Conservation (phyloP, 2,113 vertebrate species). For the Pao palembangensis region DNA sequence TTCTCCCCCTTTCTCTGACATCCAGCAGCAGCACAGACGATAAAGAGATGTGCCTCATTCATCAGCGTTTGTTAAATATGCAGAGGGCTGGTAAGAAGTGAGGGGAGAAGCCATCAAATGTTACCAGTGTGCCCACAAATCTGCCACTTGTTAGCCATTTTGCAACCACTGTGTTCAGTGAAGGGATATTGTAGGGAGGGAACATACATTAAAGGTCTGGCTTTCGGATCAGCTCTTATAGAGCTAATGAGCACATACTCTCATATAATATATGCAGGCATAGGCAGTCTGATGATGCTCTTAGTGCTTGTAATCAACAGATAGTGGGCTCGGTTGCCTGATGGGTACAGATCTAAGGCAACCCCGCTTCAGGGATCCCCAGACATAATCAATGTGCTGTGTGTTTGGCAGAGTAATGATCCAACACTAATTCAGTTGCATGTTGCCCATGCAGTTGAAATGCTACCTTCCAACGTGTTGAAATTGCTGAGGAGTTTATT, state of each 20-base stretch:
- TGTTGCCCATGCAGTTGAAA: too few relatives aligned
- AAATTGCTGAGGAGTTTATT: neutral
- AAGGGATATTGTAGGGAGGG: conserved; percentile 18
- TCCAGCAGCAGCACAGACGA: conserved; percentile 16
- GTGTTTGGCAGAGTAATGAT: too few relatives aligned
- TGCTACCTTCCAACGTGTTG: too few relatives aligned
- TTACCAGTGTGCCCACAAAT: conserved; percentile 45
- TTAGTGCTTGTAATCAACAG: neutral
- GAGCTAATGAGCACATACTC: conserved; percentile 9
- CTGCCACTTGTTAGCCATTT: conserved; percentile 43
- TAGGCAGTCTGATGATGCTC: conserved; percentile 3
- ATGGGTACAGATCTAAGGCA: conserved; percentile 3
- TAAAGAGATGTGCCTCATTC: conserved; percentile 19
- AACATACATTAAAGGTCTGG: conserved; percentile 22
- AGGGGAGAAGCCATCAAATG: conserved; percentile 48
- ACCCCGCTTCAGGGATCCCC: too few relatives aligned
- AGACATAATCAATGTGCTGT: too few relatives aligned
- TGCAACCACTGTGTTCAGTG: conserved; percentile 13
- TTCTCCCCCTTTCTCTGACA: conserved; percentile 18
- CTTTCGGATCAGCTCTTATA: conserved; percentile 9
- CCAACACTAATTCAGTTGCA: too few relatives aligned
- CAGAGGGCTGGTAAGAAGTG: conserved; percentile 59
- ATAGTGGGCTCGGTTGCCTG: conserved; percentile 2
- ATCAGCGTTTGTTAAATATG: conserved; percentile 50
- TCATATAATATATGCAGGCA: conserved; percentile 6